Evolutionary conservation across 2,797 vertebrate genomes (phyloP).

Genomic region (Melanogrammus aeglefinus): DNA sequence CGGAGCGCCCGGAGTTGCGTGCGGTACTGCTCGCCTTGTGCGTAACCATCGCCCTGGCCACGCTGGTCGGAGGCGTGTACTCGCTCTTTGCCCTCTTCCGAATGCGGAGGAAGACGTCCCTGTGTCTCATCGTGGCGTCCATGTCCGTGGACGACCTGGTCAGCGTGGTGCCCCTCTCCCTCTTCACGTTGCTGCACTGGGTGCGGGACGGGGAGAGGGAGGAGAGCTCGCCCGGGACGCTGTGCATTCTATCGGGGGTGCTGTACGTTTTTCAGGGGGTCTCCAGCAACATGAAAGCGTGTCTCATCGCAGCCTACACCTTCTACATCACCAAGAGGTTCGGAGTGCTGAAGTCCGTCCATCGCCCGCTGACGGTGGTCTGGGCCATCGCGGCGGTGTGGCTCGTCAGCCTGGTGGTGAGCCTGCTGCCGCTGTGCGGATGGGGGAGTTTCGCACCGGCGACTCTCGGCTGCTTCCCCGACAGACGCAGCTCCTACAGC

Average conservation of each 20-base stretch:
- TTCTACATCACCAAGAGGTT: slow-evolving; percentile 79
- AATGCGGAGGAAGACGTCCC: slow-evolving; percentile 77
- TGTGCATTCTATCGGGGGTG: slow-evolving; percentile 86
- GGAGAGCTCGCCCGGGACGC: slow-evolving; percentile 55
- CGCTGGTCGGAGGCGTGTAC: slow-evolving; percentile 82
- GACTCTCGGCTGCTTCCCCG: slow-evolving; percentile 84
- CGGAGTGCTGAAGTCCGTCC: slow-evolving; percentile 64
- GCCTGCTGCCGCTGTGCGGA: slow-evolving; percentile 84
- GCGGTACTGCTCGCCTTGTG: slow-evolving; percentile 82
- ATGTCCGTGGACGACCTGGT: slow-evolving; percentile 91
- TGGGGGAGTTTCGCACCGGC: slow-evolving; percentile 85
- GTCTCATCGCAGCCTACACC: slow-evolving; percentile 85
- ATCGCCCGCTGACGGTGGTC: slow-evolving; percentile 61
- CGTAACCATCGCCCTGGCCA: slow-evolving; percentile 73
- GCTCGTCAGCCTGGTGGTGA: slow-evolving; percentile 81
- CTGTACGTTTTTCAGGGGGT: slow-evolving; percentile 91
- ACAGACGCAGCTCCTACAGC: slow-evolving; percentile 77
- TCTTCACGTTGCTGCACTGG: slow-evolving; percentile 88
- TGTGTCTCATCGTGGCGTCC: slow-evolving; percentile 88
- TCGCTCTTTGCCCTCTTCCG: slow-evolving; percentile 81
- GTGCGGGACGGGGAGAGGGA: slow-evolving; percentile 64
- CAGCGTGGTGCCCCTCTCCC: slow-evolving; percentile 79
- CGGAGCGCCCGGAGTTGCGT: slow-evolving; percentile 67
- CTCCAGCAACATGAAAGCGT: slow-evolving; percentile 91
- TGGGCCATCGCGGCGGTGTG: slow-evolving; percentile 79